Evolutionary conservation across 1,140 invertebrate species (phyloP), one percentile per base, ranked within the genome.

Genomic region (Monochamus saltuarius): DNA sequence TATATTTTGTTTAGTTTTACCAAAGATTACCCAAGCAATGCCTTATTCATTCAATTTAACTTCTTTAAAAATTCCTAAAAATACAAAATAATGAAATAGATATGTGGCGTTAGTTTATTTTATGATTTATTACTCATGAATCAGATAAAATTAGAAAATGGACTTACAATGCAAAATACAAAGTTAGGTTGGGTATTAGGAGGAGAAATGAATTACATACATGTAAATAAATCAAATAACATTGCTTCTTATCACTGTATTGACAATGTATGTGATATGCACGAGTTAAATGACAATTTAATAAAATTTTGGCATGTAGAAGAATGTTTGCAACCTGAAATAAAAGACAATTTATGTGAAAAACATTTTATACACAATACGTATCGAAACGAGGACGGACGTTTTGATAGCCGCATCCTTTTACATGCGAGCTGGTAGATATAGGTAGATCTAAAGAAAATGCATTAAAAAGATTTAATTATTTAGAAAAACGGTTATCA

Each of bases 121-220:
- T 56, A 10, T 46, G 29, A 61, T 22, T 22, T 60, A 7, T 11
- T 61, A 13, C 47, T 52, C 46, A 10, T 29, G 8, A 29, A 35
- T 37, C 40, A 56, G 43, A 43, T 55, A 39, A 13, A 19, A 42
- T 13, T 55, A 14, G 38, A 38, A 4, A 14, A n/a, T 19, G 35
- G 13, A 19, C 53, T 19, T 10, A 55, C 40, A 39, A n/a, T 55
- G 10, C 53, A 55, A 19, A 10, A 55, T 47, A 61, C 59, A 1
- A n/a, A 59, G 10, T 47, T 61, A 14, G 59, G 53, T 14, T 61
- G 59, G 59, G 38, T 56, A 16, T 9, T 38, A 4, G 11, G 34
- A 34, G 59, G 59, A 34, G 16, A 22, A 4, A 22, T 61, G 13
- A 13, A 13, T 56, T 8, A 7, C 6, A 3, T 29, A 3, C 2